phyloP scores from a whole-genome alignment of 2,113 vertebrate species.

The Epinephelus fuscoguttatus region DNA sequence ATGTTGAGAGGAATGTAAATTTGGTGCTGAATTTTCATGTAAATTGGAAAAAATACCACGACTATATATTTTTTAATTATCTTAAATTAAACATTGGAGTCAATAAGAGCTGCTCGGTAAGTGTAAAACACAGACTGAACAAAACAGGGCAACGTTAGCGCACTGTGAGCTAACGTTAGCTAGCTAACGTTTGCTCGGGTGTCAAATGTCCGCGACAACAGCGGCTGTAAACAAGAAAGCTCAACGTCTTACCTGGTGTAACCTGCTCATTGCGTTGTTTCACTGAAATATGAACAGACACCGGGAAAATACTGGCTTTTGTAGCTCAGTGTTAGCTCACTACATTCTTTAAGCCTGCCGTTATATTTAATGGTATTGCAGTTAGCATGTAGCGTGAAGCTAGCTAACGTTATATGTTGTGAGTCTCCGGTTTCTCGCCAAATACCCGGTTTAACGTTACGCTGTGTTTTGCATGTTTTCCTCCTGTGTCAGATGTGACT shows the following conservation, averaged over 20 bases:
- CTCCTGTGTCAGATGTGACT: conserved; percentile 75
- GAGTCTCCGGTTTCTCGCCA: neutral
- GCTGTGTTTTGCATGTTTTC: neutral
- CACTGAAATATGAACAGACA: too few relatives aligned
- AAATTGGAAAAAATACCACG: neutral
- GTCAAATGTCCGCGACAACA: conserved; percentile 51
- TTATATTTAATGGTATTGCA: too few relatives aligned
- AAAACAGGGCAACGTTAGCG: neutral
- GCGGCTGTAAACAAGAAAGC: conserved; percentile 48
- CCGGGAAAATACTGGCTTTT: accelerated
- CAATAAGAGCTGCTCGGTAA: conserved; percentile 45
- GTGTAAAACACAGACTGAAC: neutral
- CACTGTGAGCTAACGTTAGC: neutral
- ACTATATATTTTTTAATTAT: neutral
- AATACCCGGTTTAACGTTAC: neutral
- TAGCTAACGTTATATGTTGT: neutral
- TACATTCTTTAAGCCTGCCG: too few relatives aligned
- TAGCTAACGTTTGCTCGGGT: conserved; percentile 28
- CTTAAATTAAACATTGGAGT: neutral
- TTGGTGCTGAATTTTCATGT: neutral
- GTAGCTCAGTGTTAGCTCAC: too few relatives aligned
- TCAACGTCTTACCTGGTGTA: neutral
- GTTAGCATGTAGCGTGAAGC: conserved; percentile 53
- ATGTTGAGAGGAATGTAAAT: conserved; percentile 17
- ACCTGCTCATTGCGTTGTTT: too few relatives aligned